phyloP scores from a whole-genome alignment of 2,797 vertebrate species.

The Sciurus vulgaris region DNA sequence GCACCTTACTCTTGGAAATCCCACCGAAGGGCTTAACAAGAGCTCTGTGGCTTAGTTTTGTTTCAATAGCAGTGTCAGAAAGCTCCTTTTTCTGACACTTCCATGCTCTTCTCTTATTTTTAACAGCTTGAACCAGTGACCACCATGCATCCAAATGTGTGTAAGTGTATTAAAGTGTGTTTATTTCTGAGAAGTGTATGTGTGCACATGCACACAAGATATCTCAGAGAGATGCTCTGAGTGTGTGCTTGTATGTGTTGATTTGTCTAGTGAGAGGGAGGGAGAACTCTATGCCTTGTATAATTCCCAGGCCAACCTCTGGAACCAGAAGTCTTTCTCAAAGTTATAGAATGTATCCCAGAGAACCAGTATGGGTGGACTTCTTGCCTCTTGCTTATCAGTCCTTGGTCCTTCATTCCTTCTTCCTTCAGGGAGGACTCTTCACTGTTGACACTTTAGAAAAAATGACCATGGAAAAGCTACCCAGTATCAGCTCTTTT shows the following conservation, averaged over 20 bases:
- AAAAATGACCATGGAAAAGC: conserved; percentile 2
- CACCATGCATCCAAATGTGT: neutral
- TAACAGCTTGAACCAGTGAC: neutral
- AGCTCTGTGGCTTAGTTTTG: neutral
- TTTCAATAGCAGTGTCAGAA: neutral
- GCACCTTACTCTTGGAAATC: neutral
- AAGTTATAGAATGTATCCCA: neutral
- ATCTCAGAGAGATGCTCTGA: neutral
- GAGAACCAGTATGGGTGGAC: neutral
- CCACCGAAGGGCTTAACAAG: neutral
- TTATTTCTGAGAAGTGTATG: neutral
- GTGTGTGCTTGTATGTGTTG: neutral
- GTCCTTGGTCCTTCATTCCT: neutral
- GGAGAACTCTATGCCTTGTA: neutral
- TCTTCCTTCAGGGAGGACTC: neutral
- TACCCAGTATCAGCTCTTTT: neutral
- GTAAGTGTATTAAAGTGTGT: conserved; percentile 11
- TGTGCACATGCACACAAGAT: neutral
- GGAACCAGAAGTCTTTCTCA: neutral
- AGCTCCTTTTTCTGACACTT: neutral
- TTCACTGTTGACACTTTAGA: neutral
- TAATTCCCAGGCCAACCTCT: neutral
- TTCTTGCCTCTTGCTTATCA: neutral
- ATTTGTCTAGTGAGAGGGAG: neutral
- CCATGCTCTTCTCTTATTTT: neutral